Percentiles rank a stretch among this genome's conserved stretches.
phyloP scores from a whole-genome alignment of 2,888 invertebrate species.

The Helleia helle region DNA sequence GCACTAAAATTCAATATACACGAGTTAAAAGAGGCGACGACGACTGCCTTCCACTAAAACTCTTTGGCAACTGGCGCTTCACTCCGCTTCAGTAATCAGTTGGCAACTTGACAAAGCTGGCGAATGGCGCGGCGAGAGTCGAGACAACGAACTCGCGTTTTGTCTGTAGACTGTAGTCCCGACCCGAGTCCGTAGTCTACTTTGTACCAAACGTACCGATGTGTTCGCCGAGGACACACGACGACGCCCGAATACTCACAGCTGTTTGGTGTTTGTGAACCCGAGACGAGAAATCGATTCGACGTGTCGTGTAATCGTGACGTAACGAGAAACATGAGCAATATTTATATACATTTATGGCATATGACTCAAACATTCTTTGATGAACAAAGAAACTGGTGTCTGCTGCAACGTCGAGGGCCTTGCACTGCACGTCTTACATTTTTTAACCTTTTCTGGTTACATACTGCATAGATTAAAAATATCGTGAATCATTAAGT shows the following conservation, averaged over 20 bases:
- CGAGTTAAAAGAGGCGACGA: neutral
- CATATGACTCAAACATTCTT: neutral
- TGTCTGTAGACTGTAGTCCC: neutral
- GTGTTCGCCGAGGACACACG: constrained; percentile 50
- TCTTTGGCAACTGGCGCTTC: constrained; percentile 8
- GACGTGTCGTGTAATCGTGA: constrained; percentile 31
- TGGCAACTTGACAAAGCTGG: neutral
- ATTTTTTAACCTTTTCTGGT: neutral
- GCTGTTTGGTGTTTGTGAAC: constrained; percentile 67
- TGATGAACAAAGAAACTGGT: constrained; percentile 6
- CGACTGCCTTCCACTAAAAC: neutral
- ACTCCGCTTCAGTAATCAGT: too few relatives aligned
- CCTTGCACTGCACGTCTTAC: constrained; percentile 3
- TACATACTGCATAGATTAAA: constrained; percentile 6
- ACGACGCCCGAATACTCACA: constrained; percentile 43
- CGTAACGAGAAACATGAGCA: too few relatives aligned
- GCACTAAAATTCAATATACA: constrained; percentile 1
- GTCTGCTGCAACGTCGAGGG: constrained; percentile 3
- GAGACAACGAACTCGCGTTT: constrained; percentile 8
- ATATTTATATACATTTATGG: too few relatives aligned
- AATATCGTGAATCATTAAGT: too few relatives aligned
- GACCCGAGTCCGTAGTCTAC: too few relatives aligned
- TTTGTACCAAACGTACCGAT: constrained; percentile 37
- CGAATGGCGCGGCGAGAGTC: constrained; percentile 3
- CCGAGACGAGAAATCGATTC: constrained; percentile 55